Conservation (phyloP, 2,113 vertebrate genomes). For the Pelvicachromis taeniatus region DNA sequence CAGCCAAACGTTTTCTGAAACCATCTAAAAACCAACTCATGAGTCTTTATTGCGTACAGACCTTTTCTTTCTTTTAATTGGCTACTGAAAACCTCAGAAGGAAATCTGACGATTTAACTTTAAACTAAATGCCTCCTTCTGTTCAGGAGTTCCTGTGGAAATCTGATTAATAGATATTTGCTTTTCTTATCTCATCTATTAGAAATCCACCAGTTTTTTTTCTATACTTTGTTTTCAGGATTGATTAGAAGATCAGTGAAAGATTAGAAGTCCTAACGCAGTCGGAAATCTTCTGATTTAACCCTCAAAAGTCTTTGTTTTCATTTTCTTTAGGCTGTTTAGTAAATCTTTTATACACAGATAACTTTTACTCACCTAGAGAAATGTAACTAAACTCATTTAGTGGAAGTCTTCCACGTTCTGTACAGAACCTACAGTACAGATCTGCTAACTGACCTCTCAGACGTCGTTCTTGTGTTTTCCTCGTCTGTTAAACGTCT, state of each 20-base stretch:
- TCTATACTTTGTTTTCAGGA: background rate
- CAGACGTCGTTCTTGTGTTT: accelerated
- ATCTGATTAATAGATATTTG: background rate
- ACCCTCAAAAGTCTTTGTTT: background rate
- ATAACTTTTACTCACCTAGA: background rate
- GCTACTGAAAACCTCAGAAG: background rate
- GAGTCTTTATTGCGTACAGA: background rate
- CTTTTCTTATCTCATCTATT: background rate
- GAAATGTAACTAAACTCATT: background rate
- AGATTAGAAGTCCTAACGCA: background rate
- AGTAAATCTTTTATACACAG: background rate
- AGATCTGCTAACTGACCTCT: background rate
- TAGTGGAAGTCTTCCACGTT: background rate
- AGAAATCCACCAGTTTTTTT: background rate
- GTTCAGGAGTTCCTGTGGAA: background rate
- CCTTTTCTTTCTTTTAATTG: background rate
- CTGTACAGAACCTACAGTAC: accelerated
- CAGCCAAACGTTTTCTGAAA: background rate
- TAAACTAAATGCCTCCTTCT: background rate
- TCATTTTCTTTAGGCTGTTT: background rate
- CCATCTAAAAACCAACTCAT: background rate
- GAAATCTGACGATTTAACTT: background rate
- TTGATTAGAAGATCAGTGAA: background rate
- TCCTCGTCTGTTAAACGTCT: background rate
- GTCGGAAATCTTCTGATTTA: background rate